Evolutionary conservation across 2,113 vertebrate species (phyloP).

Genomic region (Caloenas nicobarica): DNA sequence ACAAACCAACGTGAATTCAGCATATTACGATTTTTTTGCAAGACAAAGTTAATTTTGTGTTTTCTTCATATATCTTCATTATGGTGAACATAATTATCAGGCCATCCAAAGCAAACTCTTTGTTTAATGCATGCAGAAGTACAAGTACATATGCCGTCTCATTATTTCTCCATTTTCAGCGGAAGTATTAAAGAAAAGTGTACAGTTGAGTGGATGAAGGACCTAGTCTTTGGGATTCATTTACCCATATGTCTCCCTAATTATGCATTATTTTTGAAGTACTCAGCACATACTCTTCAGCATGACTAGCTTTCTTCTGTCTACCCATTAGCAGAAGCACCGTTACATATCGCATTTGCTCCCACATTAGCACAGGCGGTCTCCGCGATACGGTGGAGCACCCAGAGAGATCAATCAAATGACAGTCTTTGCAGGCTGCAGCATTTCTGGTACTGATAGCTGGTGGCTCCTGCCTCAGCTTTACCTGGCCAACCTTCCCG

Average conservation of each 20-base stretch:
- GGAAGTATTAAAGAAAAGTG: not conserved
- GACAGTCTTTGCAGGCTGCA: not conserved
- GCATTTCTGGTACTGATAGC: not conserved
- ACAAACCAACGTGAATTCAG: not conserved
- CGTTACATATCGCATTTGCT: not conserved
- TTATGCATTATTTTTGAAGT: not conserved
- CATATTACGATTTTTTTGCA: not conserved
- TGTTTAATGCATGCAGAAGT: not conserved
- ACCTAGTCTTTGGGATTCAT: not conserved
- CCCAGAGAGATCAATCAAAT: not conserved
- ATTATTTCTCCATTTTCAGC: not conserved
- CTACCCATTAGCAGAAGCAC: not conserved
- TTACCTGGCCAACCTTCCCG: not conserved
- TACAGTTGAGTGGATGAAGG: not conserved
- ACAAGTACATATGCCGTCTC: not conserved
- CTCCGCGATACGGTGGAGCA: rapidly evolving
- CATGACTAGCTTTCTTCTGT: not conserved
- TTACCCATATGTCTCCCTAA: not conserved
- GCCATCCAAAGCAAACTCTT: not conserved
- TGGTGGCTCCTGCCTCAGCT: not conserved
- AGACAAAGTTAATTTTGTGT: not conserved
- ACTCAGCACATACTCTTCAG: not conserved
- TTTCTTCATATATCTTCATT: not conserved
- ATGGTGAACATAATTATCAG: not conserved
- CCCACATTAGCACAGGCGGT: not conserved